phyloP scores from a whole-genome alignment of 2,888 invertebrate genomes.

The Corythucha ciliata region DNA sequence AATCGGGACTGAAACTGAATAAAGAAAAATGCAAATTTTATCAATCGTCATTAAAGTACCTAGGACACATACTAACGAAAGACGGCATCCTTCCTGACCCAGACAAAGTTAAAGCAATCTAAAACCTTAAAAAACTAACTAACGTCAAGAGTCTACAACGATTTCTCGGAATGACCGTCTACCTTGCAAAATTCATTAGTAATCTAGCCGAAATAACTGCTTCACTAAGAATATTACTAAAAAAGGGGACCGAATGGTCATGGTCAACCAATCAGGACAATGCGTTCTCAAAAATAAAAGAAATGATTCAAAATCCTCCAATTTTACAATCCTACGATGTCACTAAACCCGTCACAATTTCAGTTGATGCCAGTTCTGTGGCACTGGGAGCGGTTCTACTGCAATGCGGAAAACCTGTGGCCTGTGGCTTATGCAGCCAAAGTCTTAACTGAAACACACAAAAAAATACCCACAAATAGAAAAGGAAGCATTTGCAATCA shows the following conservation, averaged over 20 bases:
- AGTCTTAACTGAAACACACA: conserved; percentile 36
- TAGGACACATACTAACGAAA: conserved; percentile 35
- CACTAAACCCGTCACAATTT: conserved; percentile 34
- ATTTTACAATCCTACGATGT: conserved; percentile 35
- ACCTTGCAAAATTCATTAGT: conserved; percentile 36
- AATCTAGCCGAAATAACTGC: conserved; percentile 24
- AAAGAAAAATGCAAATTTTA: conserved; percentile 34
- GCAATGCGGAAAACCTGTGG: conserved; percentile 38
- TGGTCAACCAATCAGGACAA: conserved; percentile 35
- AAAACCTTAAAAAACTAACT: conserved; percentile 23
- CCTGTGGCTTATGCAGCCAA: conserved; percentile 39
- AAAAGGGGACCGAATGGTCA: conserved; percentile 33
- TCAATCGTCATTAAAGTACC: conserved; percentile 28
- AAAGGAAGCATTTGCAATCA: conserved; percentile 38
- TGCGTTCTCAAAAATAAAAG: conserved; percentile 31
- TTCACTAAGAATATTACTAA: conserved; percentile 31
- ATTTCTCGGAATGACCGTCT: conserved; percentile 33
- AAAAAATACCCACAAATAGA: conserved; percentile 38
- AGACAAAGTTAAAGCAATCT: conserved; percentile 30
- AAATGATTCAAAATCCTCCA: conserved; percentile 26
- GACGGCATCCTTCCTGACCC: conserved; percentile 32
- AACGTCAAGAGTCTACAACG: conserved; percentile 31
- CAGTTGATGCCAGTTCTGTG: conserved; percentile 35
- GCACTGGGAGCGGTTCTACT: conserved; percentile 38
- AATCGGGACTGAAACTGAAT: conserved; percentile 37